These are phyloP conservation scores for Remorina albescens DNA, from an alignment of 2,797 vertebrate genomes.

Conservation along the genomic window DNA sequence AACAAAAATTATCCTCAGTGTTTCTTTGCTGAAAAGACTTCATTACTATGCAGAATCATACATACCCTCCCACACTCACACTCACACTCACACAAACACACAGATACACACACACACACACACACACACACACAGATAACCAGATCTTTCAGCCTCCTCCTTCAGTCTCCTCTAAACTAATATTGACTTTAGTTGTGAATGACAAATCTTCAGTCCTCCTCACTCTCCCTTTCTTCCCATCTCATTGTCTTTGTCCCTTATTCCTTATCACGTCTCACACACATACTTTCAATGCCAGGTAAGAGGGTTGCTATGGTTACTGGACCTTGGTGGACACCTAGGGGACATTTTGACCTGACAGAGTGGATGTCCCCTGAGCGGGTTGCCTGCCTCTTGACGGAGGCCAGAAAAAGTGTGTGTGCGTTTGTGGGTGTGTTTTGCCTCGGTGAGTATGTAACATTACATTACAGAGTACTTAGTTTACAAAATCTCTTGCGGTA, in stretches of 20 bases:
- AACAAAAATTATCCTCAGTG: conserved; percentile 1
- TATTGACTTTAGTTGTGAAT: conserved; percentile 74
- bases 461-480: conserved; percentile 14
- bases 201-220: conserved; percentile 62
- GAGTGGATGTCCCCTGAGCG: conserved; percentile 57
- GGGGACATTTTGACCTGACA: conserved; percentile 70
- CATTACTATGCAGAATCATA: conserved; percentile 45
- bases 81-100: no score
- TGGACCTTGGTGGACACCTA: conserved; percentile 61
- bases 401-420: conserved; percentile 23
- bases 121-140: conserved; percentile 34
- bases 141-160: conserved; percentile 38
- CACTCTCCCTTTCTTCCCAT: conserved; percentile 28
- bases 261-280: conserved; percentile 68
- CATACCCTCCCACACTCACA: conserved; percentile 25
- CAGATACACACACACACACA: conserved; percentile 27
- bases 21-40: conserved; percentile 5
- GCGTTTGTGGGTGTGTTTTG: conserved; percentile 13
- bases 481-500: conserved; percentile 36
- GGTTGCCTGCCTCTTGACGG: conserved; percentile 26
- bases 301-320: conserved; percentile 75
- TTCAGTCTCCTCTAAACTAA: conserved; percentile 70
- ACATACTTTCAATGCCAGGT: conserved; percentile 77
- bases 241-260: conserved; percentile 69
- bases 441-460: conserved; percentile 20